Evolutionary conservation across 2,797 vertebrate species (phyloP), one percentile per base, ranked within the genome.

Genomic region (Psittacula derbiana): DNA sequence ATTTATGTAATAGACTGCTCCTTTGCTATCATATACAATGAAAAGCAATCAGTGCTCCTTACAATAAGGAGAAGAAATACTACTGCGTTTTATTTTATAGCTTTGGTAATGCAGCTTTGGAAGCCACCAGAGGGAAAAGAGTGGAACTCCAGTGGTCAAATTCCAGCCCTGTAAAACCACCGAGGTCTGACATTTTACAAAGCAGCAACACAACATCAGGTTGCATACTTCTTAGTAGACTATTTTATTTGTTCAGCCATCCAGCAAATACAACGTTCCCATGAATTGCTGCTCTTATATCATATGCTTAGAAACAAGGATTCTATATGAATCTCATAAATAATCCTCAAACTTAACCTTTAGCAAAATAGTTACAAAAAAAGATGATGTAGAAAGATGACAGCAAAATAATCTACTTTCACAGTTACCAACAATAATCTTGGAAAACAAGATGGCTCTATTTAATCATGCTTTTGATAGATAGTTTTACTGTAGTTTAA

Each of bases 11-110:
- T 96, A 97, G 97, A 98, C 98, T 98, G 93, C 95, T 96, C 96
- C 96, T 97, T 97, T 97, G 94, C 97, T 97, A 95, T 98, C 98
- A 98, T 98, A 98, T 98, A 98, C 97, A 98, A 97, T 98, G 97
- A 97, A 96, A 96, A 93, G 87, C 95, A 94, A 98, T 98, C 98
- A 97, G 97, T 98, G 98, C 92, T 97, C 97, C 97, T 98, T 97
- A 98, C 97, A 98, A 98, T 98, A 97, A 98, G 95, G 92, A 90
- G 80, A 98, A 98, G 96, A 98, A 98, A 98, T 98, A 98, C 96
- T 97, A 71, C 96, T 53, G 78, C 81, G 76, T 90, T 98, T 97
- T 97, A 96, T 96, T 98, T 98, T 97, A 97, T 67, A 86, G 96
- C 93, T 95, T 96, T 88, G 72, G 93, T 94, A 96, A 94, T 74